A percentile compares a stretch with the other conserved stretches of the same genome.
Evolutionary conservation across 1,140 invertebrate genomes (phyloP).

Genomic region (Gryllus bimaculatus): DNA sequence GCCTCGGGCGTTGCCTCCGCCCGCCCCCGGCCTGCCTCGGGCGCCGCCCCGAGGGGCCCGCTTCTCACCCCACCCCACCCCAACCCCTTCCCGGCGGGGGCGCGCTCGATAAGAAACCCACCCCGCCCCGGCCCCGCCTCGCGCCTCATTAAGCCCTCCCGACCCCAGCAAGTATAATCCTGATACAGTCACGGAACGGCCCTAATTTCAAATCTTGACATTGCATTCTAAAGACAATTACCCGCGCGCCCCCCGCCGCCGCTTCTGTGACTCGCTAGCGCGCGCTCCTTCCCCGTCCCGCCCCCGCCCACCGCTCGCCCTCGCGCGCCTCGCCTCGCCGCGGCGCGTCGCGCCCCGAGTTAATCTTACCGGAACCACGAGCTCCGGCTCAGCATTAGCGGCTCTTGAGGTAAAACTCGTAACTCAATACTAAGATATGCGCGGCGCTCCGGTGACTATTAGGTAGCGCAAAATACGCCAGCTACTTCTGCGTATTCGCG

Average conservation of each 20-base stretch:
- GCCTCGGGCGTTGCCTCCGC: too few relatives aligned
- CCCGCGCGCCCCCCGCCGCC: too few relatives aligned
- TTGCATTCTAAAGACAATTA: slow-evolving; percentile 5
- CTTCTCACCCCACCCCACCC: not conserved
- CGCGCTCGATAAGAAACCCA: not conserved
- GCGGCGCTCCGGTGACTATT: not conserved
- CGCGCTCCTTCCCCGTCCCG: not conserved
- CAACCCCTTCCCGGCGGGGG: not conserved
- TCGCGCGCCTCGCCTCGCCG: not conserved
- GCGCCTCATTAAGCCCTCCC: not conserved
- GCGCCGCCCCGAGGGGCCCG: too few relatives aligned
- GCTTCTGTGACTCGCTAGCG: not conserved
- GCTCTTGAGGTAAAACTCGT: not conserved
- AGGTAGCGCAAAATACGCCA: not conserved
- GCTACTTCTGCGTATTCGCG: not conserved
- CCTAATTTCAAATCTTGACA: not conserved
- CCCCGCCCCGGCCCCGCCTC: not conserved
- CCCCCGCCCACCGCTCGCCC: too few relatives aligned
- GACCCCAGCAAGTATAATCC: not conserved
- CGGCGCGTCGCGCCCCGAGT: not conserved
- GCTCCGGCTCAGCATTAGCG: not conserved
- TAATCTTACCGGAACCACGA: not conserved
- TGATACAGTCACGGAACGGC: not conserved
- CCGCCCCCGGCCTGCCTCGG: too few relatives aligned
- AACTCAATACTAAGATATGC: not conserved